Conservation (phyloP, 2,797 vertebrate genomes). For the Ambastaia sidthimunki region DNA sequence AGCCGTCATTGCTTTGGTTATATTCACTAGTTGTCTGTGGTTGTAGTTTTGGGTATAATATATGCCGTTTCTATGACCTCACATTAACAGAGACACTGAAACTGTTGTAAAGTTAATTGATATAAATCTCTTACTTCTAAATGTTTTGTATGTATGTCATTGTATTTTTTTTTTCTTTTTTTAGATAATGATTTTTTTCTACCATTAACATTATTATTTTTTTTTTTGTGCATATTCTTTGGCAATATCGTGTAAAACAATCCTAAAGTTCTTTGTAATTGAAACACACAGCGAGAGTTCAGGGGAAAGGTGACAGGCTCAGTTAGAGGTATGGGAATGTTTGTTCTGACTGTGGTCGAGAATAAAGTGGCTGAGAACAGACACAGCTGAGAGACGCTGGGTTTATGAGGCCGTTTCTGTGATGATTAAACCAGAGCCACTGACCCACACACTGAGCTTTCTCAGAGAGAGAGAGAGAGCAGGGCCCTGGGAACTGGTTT, state of each 20-base stretch:
- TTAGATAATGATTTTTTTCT: neutral
- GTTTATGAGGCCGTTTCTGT: constrained; percentile 52
- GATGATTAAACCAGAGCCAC: constrained; percentile 21
- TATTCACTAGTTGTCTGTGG: no score
- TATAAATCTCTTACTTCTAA: no score
- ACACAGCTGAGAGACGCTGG: constrained; percentile 41
- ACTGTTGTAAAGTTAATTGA: no score
- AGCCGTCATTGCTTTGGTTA: no score
- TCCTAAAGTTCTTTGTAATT: neutral
- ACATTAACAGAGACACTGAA: no score
- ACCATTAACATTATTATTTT: neutral
- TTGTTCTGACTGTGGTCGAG: constrained; percentile 19
- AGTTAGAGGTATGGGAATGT: constrained; percentile 60
- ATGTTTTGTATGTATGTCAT: no score
- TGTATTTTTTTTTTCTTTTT: neutral
- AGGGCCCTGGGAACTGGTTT: neutral
- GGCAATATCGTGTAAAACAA: neutral
- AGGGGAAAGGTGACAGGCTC: constrained; percentile 21
- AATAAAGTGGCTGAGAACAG: constrained; percentile 58
- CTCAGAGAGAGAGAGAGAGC: neutral
- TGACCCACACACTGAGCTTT: constrained; percentile 10
- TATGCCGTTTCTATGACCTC: no score
- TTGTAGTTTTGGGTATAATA: no score
- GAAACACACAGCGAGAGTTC: constrained; percentile 12
- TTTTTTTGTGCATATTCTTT: neutral